Base-by-base conservation (phyloP, 2,888 invertebrate species). In the Lysandra bellargus region DNA sequence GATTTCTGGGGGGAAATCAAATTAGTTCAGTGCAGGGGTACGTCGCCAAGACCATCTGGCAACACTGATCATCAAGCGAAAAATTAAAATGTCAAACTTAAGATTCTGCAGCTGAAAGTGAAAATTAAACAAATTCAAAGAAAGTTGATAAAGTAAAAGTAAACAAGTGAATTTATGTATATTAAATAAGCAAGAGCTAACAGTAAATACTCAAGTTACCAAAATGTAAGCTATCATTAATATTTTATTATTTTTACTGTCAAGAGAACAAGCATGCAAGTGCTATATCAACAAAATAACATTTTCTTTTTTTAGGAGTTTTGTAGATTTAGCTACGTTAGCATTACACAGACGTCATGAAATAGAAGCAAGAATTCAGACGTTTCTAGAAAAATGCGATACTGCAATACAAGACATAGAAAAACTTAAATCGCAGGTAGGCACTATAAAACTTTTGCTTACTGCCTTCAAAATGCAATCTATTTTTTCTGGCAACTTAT, bases 311-410 rank as follows among this genome's bases (percentile, higher is more conserved):
- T 90, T 81, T 82, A 94, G 94, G 94, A 94, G 94, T 87, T 93
- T 89, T 81, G 86, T 93, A 72, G 91, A 93, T 80, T 86, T 94
- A 6, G 92, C 91, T 30, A 91, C 91, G 64, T 82, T 93, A 81
- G 89, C 93, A 6, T 82, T 91, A 81, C 92, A 93, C 82, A 88
- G 93, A 23, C 88, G 90, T n/a, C 88, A 88, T 80, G 94, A 93
- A 81, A 84, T 94, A 84, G 92, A 92, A 84, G 85, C 84, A n/a
- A 87, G 93, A 82, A 88, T 92, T 77, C 87, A 88, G 72, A 82
- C 83, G 4, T 91, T 94, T 82, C 80, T 87, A 7, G 85, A 86
- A 73, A 93, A 92, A 90, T 93, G 93, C 84, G 92, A 92, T 81
- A 85, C 85, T 73, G 91, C 92, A 1, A 86, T 90, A 23, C 85